Base-by-base conservation (phyloP, 2,797 vertebrate species). In the Bradypus variegatus region DNA sequence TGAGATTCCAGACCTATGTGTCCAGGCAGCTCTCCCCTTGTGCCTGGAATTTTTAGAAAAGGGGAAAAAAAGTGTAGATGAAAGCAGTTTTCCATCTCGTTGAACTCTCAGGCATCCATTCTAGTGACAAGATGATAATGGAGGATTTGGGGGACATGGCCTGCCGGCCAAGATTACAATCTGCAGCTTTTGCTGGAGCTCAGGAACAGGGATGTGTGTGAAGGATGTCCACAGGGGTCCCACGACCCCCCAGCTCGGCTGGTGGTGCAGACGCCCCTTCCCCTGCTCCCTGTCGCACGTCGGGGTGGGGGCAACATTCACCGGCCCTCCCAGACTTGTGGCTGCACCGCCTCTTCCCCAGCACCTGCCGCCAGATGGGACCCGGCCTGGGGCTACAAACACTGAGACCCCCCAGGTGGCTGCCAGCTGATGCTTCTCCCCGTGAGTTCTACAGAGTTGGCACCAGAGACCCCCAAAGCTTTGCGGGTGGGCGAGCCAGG, bases 81-180 rank as follows among this genome's bases (percentile, higher is more conserved):
- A 76, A 86, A 92, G 77, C 94, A 92, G 69, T 53, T 91, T 86
- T 87, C 67, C 36, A 65, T 76, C 85, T 76, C 29, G 27, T 18
- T 1, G 7, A 50, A n/a, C 67, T 89, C 85, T 88, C 50, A 2
- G 12, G 8, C 27, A 12, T 8, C 82, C 75, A 45, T 48, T 19
- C 82, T 76, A 77, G 67, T 82, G 62, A 91, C 27, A 41, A 36
- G 45, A 38, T 3, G 50, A 69, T 33, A 50, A 55, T 38, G 87
- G 64, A 36, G 77, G 86, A 76, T 79, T 55, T 62, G 21, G 38
- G 75, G 91, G 36, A 86, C 18, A 15, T 77, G 77, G 91, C 70
- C 86, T 33, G 82, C 83, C 18, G 70, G 90, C 94, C 64, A 19
- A 45, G 91, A 88, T 90, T 73, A 58, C 13, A 41, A 87, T 60